Evolutionary conservation across 2,113 vertebrate genomes (phyloP), one percentile per base, ranked within the genome.

Genomic region (Cyprinodon variegatus): DNA sequence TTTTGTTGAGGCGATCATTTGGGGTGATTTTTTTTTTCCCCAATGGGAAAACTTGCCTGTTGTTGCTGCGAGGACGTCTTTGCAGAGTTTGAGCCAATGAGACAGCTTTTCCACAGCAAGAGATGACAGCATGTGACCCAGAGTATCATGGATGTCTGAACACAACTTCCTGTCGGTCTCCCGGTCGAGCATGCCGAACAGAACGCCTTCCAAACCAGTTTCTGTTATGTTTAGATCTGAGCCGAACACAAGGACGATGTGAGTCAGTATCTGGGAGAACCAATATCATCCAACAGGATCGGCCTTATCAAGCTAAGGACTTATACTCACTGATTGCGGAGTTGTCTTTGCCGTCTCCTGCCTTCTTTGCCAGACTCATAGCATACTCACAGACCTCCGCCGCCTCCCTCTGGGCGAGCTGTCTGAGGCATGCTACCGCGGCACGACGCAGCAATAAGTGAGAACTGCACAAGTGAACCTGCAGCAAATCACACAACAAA

Each of bases 91-190:
- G 38, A 99, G 92, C 98, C 98, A 99, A 84, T 99, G 98, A 36
- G 97, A 96, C 76, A 99, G 96, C 79, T 98, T 98, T 81, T 97
- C 96, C 75, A 99, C 96, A 0, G 98, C 98, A 81, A 99, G 93
- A 0, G 98, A 99, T 0, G 98, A 99, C 53, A 99, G 95, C 98
- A 99, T 99, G 86, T 99, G 98, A 4, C 98, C 98, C 88, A 99
- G 91, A 0, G 98, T 99, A 90, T 99, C 98, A 0, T 99, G 98
- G 86, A 99, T 98, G 87, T 99, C 98, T 14, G 97, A 96, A 89
- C 98, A 99, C 65, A 99, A 77, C 88, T 98, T 99, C 81, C 96
- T 87, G 87, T 99, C 98, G 0, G 97, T 99, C 92, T 99, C 98
- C 0, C 97, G 95, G 89, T 99, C 98, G 90, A 99, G 78, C 98